Evolutionary conservation across 2,113 vertebrate genomes (phyloP).

Genomic region (Microcebus lehilahytsara): DNA sequence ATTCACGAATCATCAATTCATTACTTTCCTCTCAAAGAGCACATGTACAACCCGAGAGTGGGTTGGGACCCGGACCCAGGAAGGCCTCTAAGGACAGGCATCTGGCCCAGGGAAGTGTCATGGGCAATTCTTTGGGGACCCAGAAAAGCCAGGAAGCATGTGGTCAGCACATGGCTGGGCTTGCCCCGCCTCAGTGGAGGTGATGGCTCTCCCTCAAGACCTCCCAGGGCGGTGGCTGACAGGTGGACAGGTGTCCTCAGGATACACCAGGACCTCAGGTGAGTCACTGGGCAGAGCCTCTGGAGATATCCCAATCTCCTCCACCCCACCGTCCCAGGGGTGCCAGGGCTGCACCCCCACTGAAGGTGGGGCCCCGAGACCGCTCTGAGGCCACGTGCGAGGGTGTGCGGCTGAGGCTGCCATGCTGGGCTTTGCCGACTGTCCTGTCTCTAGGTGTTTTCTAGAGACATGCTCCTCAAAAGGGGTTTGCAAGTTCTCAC

Average conservation of each 20-base stretch:
- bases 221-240: too few species aligned
- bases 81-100: not conserved
- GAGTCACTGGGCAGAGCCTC: too few species aligned
- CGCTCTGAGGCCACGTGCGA: fast-evolving
- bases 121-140: not conserved
- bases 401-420: too few species aligned
- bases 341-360: fast-evolving
- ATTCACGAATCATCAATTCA: not conserved
- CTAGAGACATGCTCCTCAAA: not conserved
- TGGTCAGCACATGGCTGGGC: fast-evolving
- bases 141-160: not conserved
- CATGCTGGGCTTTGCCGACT: not conserved
- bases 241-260: too few species aligned
- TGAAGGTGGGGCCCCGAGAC: not conserved
- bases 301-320: not conserved
- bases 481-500: not conserved
- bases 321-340: too few species aligned
- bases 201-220: not conserved
- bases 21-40: not conserved
- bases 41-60: too few species aligned
- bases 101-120: not conserved
- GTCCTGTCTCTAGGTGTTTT: not conserved
- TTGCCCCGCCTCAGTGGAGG: too few species aligned
- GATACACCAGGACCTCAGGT: not conserved
- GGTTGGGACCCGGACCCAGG: not conserved